These are phyloP conservation scores for Poeciliopsis paucimaculata DNA, from an alignment of 2,797 vertebrate species.

Conservation along the genomic window DNA sequence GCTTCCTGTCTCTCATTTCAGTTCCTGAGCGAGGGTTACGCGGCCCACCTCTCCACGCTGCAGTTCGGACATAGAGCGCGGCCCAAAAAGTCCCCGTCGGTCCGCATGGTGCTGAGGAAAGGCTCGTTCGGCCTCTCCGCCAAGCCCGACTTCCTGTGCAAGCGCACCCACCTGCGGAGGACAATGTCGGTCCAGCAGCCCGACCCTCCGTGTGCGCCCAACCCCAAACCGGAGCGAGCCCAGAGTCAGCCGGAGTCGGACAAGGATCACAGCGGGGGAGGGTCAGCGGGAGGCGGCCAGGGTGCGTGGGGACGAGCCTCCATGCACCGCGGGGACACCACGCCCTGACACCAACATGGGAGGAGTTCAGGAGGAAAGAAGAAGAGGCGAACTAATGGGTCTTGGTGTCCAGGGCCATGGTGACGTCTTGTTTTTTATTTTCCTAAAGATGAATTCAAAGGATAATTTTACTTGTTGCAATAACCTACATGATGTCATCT, in stretches of 20 bases:
- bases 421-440: constrained; percentile 26
- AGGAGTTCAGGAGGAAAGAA: constrained; percentile 37
- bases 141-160: constrained; percentile 95
- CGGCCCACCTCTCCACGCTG: constrained; percentile 91
- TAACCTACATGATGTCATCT: neutral
- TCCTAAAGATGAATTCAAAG: neutral
- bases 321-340: constrained; percentile 83
- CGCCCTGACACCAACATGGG: constrained; percentile 72
- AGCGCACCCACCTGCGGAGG: constrained; percentile 93
- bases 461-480: neutral
- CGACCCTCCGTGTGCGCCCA: constrained; percentile 86
- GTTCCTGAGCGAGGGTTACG: constrained; percentile 97
- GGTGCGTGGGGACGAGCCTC: constrained; percentile 77
- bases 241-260: constrained; percentile 98
- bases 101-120: constrained; percentile 94
- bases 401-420: constrained; percentile 62
- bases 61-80: constrained; percentile 91
- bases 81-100: constrained; percentile 91
- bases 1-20: constrained; percentile 47
- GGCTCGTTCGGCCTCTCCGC: constrained; percentile 95
- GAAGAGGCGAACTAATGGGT: constrained; percentile 43
- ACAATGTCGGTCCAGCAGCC: constrained; percentile 98
- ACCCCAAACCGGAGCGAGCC: constrained; percentile 95
- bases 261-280: constrained; percentile 86
- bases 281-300: constrained; percentile 77